Conservation (phyloP, 2,113 vertebrate genomes). For the Gadus chalcogrammus region DNA sequence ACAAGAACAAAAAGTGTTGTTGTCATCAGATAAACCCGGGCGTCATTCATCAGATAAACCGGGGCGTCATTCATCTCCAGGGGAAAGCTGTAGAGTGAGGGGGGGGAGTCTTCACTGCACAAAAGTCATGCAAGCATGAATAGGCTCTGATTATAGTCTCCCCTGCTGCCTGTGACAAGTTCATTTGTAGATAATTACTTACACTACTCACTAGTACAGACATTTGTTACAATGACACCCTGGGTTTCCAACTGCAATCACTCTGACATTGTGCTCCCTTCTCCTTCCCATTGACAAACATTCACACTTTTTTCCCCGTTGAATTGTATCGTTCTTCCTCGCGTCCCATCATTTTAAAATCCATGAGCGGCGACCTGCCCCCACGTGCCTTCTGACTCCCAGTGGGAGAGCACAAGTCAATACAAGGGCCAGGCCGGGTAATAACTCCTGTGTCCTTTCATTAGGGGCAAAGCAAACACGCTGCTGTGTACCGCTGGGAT, state of each 20-base stretch:
- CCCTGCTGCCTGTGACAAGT: conserved; percentile 46
- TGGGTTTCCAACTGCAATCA: conserved; percentile 44
- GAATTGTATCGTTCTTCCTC: conserved; percentile 13
- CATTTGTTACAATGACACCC: conserved; percentile 53
- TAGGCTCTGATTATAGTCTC: conserved; percentile 44
- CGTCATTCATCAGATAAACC: no score
- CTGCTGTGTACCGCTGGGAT: conserved; percentile 4
- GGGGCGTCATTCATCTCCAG: background rate
- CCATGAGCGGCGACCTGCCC: background rate
- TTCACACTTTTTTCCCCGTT: background rate
- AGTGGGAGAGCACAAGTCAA: conserved; percentile 31
- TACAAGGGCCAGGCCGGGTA: conserved; percentile 14
- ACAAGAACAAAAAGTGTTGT: no score
- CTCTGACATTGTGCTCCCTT: conserved; percentile 25
- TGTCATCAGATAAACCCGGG: no score
- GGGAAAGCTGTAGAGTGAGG: conserved; percentile 31
- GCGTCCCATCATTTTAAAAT: conserved; percentile 32
- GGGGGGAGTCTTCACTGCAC: conserved; percentile 48
- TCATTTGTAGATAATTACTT: conserved; percentile 65
- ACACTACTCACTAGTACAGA: conserved; percentile 36
- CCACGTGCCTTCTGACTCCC: conserved; percentile 14
- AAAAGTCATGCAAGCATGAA: conserved; percentile 48
- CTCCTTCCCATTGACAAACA: background rate
- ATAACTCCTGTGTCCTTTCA: conserved; percentile 34
- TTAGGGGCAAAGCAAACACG: conserved; percentile 25